Percentiles rank a stretch among this genome's conserved stretches.
phyloP scores from a whole-genome alignment of 2,113 vertebrate species.

The Coptodon bakossiorum region DNA sequence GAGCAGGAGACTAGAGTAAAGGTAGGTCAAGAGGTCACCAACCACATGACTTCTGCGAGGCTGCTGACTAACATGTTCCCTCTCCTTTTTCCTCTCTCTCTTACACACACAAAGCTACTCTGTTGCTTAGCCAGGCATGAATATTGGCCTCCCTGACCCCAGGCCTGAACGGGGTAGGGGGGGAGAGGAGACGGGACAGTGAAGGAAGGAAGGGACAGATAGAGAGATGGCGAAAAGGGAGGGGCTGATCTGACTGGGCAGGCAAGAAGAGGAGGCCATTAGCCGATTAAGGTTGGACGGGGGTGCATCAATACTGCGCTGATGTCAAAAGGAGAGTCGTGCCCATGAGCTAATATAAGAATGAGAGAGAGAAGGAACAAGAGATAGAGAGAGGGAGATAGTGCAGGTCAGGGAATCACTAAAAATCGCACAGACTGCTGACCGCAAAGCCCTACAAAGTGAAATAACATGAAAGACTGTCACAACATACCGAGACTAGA shows the following conservation, averaged over 20 bases:
- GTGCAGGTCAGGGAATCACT: slow-evolving; percentile 44
- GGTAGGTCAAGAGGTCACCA: slow-evolving; percentile 58
- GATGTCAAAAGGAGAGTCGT: slow-evolving; percentile 67
- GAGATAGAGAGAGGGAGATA: slow-evolving; percentile 1
- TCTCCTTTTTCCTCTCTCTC: background rate
- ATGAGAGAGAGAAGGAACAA: slow-evolving; percentile 46
- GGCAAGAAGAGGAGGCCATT: slow-evolving; percentile 70
- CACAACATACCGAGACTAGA: slow-evolving; percentile 28
- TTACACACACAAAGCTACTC: slow-evolving; percentile 47
- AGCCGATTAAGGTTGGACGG: slow-evolving; percentile 72
- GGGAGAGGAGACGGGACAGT: slow-evolving; percentile 43
- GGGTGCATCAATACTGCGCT: slow-evolving; percentile 68
- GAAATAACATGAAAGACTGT: slow-evolving; percentile 28
- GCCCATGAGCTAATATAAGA: slow-evolving; percentile 60
- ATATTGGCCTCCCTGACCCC: slow-evolving; percentile 68
- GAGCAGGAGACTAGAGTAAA: slow-evolving; percentile 32
- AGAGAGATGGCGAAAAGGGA: slow-evolving; percentile 38
- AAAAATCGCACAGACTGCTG: slow-evolving; percentile 37
- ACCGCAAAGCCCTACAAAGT: slow-evolving; percentile 37
- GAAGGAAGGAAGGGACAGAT: slow-evolving; percentile 44
- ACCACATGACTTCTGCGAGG: slow-evolving; percentile 67
- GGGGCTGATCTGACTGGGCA: slow-evolving; percentile 56
- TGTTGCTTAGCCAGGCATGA: slow-evolving; percentile 71
- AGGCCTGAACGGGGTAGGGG: slow-evolving; percentile 36
- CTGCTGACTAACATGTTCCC: slow-evolving; percentile 57